Evolutionary conservation across 2,797 vertebrate species (phyloP), one percentile per base, ranked within the genome.

Genomic region (Sciurus carolinensis): DNA sequence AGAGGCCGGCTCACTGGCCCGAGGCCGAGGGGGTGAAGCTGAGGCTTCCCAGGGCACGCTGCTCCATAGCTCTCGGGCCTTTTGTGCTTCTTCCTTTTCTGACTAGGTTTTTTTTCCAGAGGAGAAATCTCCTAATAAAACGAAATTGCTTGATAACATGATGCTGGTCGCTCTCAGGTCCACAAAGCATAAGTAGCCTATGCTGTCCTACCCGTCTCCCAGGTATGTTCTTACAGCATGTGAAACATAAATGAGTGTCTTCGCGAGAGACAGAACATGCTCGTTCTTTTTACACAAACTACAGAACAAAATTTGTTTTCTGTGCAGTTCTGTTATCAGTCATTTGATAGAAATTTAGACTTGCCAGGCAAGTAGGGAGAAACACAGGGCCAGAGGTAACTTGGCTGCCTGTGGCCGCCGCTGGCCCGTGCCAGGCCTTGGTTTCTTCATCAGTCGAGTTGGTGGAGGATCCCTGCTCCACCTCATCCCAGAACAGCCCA

Each of bases 11-110:
- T 81, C 36, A 9, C 57, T 81, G 50, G 47, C 42, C 85, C 36
- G 86, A 47, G 81, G 75, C 39, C 33, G 0, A 71, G 57, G 59
- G 36, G 39, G 18, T 76, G 14, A 62, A 91, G 36, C 79, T 4
- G 17, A 88, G 44, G 28, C 57, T 59, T 82, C 67, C 17, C 2
- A 22, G 52, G 28, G 20, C 54, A 0, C 0, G 42, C 76, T 57
- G 57, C 62, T 57, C 52, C 62, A 82, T 64, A 85, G 30, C 30
- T 66, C 59, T 67, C 4, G 2, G 47, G 85, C 33, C 52, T 54
- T 85, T 79, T 52, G 47, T 52, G 50, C 44, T 36, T 30, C 24
- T 42, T 64, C 64, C 13, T 80, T 91, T 88, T 95, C 82, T 93
- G n/a, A 69, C 7, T 52, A 7, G 59, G 59, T 0, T 17, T 86